phyloP scores from a whole-genome alignment of 2,113 vertebrate genomes.

The Megaptera novaeangliae region DNA sequence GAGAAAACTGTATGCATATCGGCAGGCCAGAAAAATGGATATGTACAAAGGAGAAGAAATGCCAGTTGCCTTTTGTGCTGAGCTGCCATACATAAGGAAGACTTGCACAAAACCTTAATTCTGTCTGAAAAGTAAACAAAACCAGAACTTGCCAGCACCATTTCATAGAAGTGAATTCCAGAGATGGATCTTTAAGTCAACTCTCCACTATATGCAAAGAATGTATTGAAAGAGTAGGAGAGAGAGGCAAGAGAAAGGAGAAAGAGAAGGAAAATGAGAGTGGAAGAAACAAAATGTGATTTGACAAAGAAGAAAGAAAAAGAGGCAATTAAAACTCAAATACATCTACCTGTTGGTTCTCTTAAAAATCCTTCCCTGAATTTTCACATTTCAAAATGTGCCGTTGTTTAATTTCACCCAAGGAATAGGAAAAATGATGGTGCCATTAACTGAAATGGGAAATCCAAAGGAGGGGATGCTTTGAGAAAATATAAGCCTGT shows the following conservation, averaged over 20 bases:
- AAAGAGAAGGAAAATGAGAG: not conserved
- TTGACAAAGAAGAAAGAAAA: not conserved
- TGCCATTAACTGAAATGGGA: not conserved
- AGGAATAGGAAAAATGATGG: not conserved
- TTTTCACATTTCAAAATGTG: not conserved
- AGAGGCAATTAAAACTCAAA: not conserved
- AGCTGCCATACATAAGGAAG: not conserved
- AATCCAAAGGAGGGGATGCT: slow-evolving; percentile 8
- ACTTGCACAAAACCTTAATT: not conserved
- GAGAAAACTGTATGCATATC: not conserved
- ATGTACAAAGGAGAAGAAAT: not conserved
- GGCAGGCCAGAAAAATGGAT: not conserved
- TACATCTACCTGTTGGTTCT: not conserved
- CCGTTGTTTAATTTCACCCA: not conserved
- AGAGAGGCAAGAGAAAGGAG: not conserved
- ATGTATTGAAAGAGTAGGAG: not conserved
- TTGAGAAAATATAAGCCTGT: not conserved
- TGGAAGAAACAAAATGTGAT: not conserved
- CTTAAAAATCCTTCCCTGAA: not conserved
- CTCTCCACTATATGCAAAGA: not conserved
- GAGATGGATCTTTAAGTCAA: not conserved
- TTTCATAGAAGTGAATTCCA: not conserved
- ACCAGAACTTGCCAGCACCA: not conserved
- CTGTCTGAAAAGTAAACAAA: not conserved
- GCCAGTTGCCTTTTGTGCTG: not conserved